Conservation (phyloP, 2,797 vertebrate genomes). For the Anniella stebbinsi region DNA sequence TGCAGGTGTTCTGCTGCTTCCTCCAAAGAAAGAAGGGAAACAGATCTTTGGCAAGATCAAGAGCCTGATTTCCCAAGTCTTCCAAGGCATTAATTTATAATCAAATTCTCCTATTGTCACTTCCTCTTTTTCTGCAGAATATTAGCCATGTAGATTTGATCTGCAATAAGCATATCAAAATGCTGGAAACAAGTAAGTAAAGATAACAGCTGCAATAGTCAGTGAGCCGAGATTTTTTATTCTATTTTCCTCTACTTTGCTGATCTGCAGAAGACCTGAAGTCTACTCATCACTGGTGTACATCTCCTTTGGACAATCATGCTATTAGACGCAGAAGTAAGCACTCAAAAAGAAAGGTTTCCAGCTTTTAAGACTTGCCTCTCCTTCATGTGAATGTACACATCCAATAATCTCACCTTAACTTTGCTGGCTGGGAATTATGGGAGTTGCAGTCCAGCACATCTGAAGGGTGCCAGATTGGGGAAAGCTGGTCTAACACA, state of each 20-base stretch:
- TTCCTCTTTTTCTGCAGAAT: conserved; percentile 35
- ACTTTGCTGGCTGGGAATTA: neutral
- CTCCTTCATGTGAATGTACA: neutral
- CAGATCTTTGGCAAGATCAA: neutral
- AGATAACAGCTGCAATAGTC: conserved; percentile 26
- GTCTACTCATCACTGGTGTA: neutral
- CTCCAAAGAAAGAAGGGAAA: neutral
- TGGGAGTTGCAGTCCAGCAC: neutral
- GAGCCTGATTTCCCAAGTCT: conserved; percentile 36
- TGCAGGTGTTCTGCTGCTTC: neutral
- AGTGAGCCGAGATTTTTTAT: conserved; percentile 10
- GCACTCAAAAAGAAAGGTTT: neutral
- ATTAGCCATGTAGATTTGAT: conserved; percentile 26
- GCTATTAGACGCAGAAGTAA: neutral
- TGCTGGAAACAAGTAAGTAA: conserved; percentile 41
- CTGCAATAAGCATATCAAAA: conserved; percentile 41
- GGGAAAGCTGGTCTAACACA: neutral
- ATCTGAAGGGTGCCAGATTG: neutral
- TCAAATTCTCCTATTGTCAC: conserved; percentile 50
- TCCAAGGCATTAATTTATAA: conserved; percentile 49
- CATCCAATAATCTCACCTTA: neutral
- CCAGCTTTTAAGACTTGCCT: neutral
- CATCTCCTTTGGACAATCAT: neutral
- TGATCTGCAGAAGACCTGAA: neutral
- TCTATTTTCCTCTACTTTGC: neutral